Evolutionary conservation across 1,140 invertebrate species (phyloP).

Genomic region (Drosophila parvula): DNA sequence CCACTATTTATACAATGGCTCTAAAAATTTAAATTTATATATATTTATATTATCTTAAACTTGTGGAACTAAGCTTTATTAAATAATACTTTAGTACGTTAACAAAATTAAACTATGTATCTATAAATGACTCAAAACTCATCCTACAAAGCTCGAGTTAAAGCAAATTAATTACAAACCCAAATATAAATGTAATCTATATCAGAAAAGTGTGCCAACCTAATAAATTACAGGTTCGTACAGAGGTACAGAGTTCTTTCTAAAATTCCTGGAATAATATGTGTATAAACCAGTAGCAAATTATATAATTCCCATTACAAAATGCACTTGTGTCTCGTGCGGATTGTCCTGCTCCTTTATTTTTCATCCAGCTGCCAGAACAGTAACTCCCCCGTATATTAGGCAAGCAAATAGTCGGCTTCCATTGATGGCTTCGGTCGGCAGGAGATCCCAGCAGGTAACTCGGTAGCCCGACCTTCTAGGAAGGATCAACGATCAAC

Average conservation of each 20-base stretch:
- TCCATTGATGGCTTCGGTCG: slow-evolving; percentile 35
- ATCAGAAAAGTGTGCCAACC: not conserved
- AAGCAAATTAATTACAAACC: not conserved
- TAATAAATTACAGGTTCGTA: not conserved
- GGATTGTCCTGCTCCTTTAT: not conserved
- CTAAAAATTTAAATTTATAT: no score
- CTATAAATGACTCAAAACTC: no score
- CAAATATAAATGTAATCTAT: no score
- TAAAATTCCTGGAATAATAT: not conserved
- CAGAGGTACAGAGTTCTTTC: fast-evolving
- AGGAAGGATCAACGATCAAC: slow-evolving; percentile 41
- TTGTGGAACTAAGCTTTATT: not conserved
- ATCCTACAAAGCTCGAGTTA: no score
- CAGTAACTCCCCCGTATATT: slow-evolving; percentile 32
- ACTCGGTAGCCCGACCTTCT: slow-evolving; percentile 56
- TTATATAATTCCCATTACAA: not conserved
- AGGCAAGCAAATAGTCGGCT: slow-evolving; percentile 44
- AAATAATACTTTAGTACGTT: not conserved
- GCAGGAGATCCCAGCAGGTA: slow-evolving; percentile 43
- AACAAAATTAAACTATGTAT: not conserved
- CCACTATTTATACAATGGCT: no score
- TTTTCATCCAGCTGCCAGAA: slow-evolving; percentile 29
- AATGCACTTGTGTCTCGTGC: slow-evolving; percentile 16
- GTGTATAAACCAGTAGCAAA: not conserved
- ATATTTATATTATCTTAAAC: no score